Evolutionary conservation across 2,797 vertebrate genomes (phyloP).

Genomic region (Takifugu ocellatus): DNA sequence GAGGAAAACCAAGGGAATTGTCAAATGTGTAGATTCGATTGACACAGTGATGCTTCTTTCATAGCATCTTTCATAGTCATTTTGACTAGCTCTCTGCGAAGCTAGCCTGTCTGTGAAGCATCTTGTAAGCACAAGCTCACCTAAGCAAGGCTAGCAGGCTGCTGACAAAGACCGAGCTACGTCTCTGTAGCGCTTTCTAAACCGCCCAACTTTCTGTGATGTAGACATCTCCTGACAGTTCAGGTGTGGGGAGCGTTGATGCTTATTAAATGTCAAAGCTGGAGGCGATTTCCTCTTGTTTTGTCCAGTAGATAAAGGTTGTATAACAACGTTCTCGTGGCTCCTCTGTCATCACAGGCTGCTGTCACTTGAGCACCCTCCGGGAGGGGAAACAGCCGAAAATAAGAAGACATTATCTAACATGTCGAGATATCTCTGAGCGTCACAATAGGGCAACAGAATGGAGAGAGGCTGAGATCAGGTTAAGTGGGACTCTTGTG

Average conservation of each 20-base stretch:
- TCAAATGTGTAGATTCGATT: too few species aligned
- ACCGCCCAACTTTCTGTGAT: background rate
- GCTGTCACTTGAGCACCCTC: constrained; percentile 35
- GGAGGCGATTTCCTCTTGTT: background rate
- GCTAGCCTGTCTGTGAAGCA: too few species aligned
- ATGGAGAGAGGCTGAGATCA: constrained; percentile 31
- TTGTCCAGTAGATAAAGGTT: constrained; percentile 9
- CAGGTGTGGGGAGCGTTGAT: background rate
- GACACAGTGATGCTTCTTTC: too few species aligned
- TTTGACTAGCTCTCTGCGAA: too few species aligned
- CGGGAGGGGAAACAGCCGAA: constrained; percentile 29
- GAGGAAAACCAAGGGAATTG: too few species aligned
- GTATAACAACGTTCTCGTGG: constrained; percentile 11
- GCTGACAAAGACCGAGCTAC: too few species aligned
- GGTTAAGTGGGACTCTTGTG: constrained; percentile 19
- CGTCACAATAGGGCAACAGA: constrained; percentile 12
- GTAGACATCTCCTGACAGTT: background rate
- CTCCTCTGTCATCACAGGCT: constrained; percentile 28
- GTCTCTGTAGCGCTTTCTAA: background rate
- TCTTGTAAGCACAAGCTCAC: too few species aligned
- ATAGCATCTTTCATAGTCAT: too few species aligned
- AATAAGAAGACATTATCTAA: constrained; percentile 56
- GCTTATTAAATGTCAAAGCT: background rate
- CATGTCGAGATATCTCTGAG: constrained; percentile 45
- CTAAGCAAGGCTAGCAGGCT: too few species aligned